Percentiles rank a stretch among this genome's conserved stretches.
Conservation (phyloP, 1,140 invertebrate species). For the Saccostrea cuccullata region DNA sequence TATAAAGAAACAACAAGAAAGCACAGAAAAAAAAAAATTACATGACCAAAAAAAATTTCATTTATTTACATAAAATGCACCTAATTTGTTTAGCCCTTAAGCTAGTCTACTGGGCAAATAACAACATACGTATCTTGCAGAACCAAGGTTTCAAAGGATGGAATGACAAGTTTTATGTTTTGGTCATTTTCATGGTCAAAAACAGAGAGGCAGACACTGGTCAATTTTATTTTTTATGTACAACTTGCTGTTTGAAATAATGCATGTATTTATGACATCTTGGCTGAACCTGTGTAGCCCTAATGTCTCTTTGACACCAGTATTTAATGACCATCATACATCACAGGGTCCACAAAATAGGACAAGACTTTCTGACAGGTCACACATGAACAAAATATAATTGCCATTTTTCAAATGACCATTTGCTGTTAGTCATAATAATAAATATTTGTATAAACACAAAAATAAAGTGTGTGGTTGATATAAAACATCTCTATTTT, state of each 20-base stretch:
- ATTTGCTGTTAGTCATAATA: conserved; percentile 34
- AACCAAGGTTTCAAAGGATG: not conserved
- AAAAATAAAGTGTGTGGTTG: conserved; percentile 37
- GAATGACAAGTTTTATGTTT: not conserved
- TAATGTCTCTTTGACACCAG: conserved; percentile 35
- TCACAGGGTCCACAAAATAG: conserved; percentile 19
- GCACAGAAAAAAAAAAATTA: not conserved
- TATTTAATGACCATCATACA: conserved; percentile 28
- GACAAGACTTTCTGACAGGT: conserved; percentile 3
- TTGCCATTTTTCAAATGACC: conserved; percentile 35
- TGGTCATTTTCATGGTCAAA: conserved; percentile 25
- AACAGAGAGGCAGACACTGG: not conserved
- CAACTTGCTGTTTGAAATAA: conserved; percentile 37
- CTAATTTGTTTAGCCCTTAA: not conserved
- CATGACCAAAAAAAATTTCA: not conserved
- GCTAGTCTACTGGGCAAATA: not conserved
- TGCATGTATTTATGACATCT: conserved; percentile 31
- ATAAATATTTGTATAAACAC: conserved; percentile 37
- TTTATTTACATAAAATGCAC: not conserved
- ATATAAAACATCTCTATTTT: conserved; percentile 27
- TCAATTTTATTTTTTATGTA: conserved; percentile 18
- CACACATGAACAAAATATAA: conserved; percentile 38
- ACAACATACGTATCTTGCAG: not conserved
- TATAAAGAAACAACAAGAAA: not conserved
- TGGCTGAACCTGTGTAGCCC: not conserved